Percentiles rank a stretch among this genome's conserved stretches.
Conservation (phyloP, 1,140 invertebrate genomes). For the Manduca sexta region DNA sequence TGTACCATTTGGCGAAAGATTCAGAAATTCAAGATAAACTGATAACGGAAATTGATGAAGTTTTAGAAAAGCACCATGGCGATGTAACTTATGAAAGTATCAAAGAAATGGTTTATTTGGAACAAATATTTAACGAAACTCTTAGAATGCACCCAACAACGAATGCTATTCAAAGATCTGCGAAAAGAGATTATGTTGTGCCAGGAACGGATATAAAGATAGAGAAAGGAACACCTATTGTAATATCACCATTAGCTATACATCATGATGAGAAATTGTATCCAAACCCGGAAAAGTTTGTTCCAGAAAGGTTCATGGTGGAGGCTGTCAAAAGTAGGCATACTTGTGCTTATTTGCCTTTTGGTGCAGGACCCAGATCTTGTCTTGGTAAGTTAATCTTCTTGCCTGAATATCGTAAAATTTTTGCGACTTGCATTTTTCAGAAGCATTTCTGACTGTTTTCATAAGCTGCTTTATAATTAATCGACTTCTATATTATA, state of each 20-base stretch:
- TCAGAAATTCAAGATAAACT: conserved; percentile 21
- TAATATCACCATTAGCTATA: conserved; percentile 21
- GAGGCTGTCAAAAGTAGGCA: conserved; percentile 54
- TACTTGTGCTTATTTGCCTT: conserved; percentile 70
- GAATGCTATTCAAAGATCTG: conserved; percentile 10
- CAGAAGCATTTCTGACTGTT: too few relatives aligned
- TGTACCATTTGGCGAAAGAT: conserved; percentile 50
- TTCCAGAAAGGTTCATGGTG: conserved; percentile 71
- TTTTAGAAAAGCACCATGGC: conserved; percentile 17
- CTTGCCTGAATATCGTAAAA: background rate
- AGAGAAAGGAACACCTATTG: conserved; percentile 43
- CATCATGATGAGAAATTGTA: conserved; percentile 32
- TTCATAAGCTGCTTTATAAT: too few relatives aligned
- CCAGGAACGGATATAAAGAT: conserved; percentile 63
- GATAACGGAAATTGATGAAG: conserved; percentile 13
- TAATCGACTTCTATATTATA: too few relatives aligned
- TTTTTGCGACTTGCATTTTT: too few relatives aligned
- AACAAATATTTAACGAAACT: conserved; percentile 25
- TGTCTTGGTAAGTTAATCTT: conserved; percentile 64
- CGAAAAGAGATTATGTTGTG: conserved; percentile 56
- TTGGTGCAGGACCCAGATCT: conserved; percentile 74
- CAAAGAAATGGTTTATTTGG: conserved; percentile 26
- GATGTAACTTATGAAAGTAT: conserved; percentile 23
- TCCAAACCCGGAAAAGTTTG: conserved; percentile 71
- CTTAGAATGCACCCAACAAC: conserved; percentile 22